Percentiles rank a stretch among this genome's conserved stretches.
These are phyloP conservation scores for Coelogynopora nodosa DNA, from an alignment of 2,888 invertebrate genomes.

Conservation along the genomic window DNA sequence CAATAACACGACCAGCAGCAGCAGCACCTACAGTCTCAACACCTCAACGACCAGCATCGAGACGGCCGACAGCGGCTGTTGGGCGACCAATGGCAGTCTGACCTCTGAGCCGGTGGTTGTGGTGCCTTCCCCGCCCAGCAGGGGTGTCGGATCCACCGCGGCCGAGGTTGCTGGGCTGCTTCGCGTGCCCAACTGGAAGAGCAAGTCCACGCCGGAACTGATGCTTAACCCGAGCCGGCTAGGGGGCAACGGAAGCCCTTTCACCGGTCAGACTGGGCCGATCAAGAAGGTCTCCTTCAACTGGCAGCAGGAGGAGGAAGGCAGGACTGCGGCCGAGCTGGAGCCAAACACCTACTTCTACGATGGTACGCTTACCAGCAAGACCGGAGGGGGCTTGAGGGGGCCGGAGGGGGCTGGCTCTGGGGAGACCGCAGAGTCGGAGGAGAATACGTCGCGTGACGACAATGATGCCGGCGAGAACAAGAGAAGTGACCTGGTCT, in stretches of 20 bases:
- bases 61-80: neutral
- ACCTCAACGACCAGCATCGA: neutral
- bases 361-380: neutral
- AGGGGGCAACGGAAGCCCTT: neutral
- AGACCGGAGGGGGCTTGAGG: neutral
- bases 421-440: no score
- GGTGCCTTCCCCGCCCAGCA: neutral
- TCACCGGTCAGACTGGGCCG: neutral
- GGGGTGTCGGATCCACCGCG: neutral
- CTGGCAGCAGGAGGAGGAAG: neutral
- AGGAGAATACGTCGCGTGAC: neutral
- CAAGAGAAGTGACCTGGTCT: constrained; percentile 1
- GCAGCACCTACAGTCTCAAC: neutral
- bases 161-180: neutral
- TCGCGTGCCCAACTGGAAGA: neutral
- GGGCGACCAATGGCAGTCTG: neutral
- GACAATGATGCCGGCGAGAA: neutral
- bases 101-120: neutral
- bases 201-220: neutral
- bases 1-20: neutral
- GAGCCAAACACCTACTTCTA: neutral
- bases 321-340: neutral
- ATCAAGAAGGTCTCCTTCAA: constrained; percentile 21
- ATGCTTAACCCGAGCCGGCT: neutral
- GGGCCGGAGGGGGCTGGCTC: no score